A percentile compares a stretch with the other conserved stretches of the same genome.
These are phyloP conservation scores for Lutjanus erythropterus DNA, from an alignment of 2,113 vertebrate genomes.

Conservation along the genomic window DNA sequence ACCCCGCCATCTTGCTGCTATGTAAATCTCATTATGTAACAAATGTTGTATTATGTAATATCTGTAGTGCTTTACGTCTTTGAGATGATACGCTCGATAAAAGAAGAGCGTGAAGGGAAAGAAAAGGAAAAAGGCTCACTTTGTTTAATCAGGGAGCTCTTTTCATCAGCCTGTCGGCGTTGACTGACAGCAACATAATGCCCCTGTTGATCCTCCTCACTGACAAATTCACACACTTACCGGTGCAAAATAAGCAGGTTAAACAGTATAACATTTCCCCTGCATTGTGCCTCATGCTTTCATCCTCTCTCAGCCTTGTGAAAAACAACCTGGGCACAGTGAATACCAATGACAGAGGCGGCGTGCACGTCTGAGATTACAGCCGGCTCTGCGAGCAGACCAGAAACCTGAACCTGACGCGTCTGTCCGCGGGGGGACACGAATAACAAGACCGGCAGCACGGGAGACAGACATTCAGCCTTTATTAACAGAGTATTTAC, in stretches of 20 bases:
- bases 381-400: not conserved
- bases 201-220: not conserved
- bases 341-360: conserved; percentile 41
- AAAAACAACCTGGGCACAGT: conserved; percentile 5
- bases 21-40: conserved; percentile 44
- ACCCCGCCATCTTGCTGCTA: conserved; percentile 6
- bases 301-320: conserved; percentile 2
- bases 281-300: conserved; percentile 15
- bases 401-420: conserved; percentile 30
- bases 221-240: conserved; percentile 14
- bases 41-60: conserved; percentile 33
- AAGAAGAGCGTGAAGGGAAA: not conserved
- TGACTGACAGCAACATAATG: conserved; percentile 37
- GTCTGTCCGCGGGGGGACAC: conserved; percentile 28
- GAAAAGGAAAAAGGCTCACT: not conserved
- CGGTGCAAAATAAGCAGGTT: conserved; percentile 33
- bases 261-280: conserved; percentile 21
- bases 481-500: conserved; percentile 75
- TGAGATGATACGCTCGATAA: not conserved
- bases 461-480: not conserved
- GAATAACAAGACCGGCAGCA: conserved; percentile 26
- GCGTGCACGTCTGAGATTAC: conserved; percentile 30
- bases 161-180: conserved; percentile 18
- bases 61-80: conserved; percentile 1
- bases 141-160: conserved; percentile 2